Conservation (phyloP, 2,888 invertebrate genomes). For the Antitype chi region DNA sequence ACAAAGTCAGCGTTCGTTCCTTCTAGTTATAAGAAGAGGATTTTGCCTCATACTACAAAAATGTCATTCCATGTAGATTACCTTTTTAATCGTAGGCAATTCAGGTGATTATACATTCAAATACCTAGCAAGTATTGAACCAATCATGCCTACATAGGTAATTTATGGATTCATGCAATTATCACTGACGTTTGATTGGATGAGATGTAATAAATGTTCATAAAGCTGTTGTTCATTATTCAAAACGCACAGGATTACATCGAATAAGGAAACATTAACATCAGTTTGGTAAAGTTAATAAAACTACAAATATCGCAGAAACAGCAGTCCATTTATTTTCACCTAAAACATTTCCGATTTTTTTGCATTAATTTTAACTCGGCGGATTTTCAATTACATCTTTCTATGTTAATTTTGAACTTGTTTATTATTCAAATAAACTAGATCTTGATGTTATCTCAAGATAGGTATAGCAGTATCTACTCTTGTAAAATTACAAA, state of each 20-base stretch:
- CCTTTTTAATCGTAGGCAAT: not conserved
- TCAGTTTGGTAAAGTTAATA: not conserved
- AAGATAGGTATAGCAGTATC: not conserved
- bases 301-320: not conserved
- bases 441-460: conserved; percentile 22
- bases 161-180: conserved; percentile 28
- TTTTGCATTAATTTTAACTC: not conserved
- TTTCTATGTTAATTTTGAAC: not conserved
- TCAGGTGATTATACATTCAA: not conserved
- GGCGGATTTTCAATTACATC: not conserved
- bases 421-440: conserved; percentile 14
- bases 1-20: not conserved
- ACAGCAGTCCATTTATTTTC: not conserved
- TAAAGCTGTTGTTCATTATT: conserved; percentile 24
- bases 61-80: not conserved
- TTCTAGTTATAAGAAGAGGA: not conserved
- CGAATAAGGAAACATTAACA: conserved; percentile 15
- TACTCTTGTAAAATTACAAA: not conserved
- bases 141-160: conserved; percentile 3
- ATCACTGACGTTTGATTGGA: conserved; percentile 24
- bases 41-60: not conserved
- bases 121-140: too few species aligned
- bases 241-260: conserved; percentile 26
- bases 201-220: conserved; percentile 4
- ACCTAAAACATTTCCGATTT: not conserved